Evolutionary conservation across 2,113 vertebrate genomes (phyloP).

Genomic region (Manacus vitellinus): DNA sequence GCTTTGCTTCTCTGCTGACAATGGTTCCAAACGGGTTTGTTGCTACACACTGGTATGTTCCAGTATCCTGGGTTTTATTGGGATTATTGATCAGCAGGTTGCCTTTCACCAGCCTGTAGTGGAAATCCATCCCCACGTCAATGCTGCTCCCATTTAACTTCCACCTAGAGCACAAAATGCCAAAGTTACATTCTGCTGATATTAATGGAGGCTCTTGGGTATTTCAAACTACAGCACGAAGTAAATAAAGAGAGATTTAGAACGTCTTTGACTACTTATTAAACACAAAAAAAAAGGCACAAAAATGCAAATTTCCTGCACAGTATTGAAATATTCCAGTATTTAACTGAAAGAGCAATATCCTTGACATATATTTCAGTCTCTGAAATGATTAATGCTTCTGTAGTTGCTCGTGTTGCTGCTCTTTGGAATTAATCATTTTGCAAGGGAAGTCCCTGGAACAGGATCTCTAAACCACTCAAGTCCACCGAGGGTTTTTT

Average conservation of each 20-base stretch:
- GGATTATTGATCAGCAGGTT: constrained; percentile 91
- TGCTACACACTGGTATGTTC: constrained; percentile 93
- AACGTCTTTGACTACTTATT: background rate
- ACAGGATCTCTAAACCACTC: background rate
- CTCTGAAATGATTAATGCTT: constrained; percentile 7
- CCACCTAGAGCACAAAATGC: constrained; percentile 84
- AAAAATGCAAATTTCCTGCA: background rate
- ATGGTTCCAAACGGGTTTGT: constrained; percentile 93
- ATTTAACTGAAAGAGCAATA: background rate
- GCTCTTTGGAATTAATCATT: constrained; percentile 10
- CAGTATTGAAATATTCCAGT: background rate
- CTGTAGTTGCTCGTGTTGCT: background rate
- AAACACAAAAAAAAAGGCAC: background rate
- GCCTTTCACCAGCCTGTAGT: constrained; percentile 89
- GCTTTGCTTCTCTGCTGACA: constrained; percentile 89
- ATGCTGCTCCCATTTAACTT: constrained; percentile 91
- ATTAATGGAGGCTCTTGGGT: background rate
- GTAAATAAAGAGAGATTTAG: background rate
- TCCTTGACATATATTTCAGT: background rate
- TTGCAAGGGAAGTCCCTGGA: background rate
- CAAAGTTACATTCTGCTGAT: constrained; percentile 26
- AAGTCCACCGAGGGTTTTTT: background rate
- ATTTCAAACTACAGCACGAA: background rate
- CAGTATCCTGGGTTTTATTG: constrained; percentile 88
- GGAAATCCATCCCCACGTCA: constrained; percentile 84